Evolutionary conservation across 1,140 invertebrate genomes (phyloP).

Genomic region (Caenorhabditis remanei): DNA sequence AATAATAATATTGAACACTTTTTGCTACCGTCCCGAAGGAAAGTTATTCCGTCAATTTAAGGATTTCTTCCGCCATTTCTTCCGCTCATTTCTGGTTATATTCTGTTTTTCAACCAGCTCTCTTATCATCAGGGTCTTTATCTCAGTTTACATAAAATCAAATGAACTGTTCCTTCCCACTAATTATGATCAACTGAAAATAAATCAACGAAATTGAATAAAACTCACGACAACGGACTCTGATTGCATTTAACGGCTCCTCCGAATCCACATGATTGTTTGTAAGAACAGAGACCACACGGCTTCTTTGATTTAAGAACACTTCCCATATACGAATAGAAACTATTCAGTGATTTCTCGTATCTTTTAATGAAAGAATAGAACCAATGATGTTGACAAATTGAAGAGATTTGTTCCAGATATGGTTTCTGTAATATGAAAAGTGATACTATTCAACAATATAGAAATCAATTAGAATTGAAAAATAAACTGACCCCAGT

Average conservation of each 20-base stretch:
- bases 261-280: slow-evolving; percentile 76
- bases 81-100: too few relatives aligned
- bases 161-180: too few relatives aligned
- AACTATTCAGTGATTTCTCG: slow-evolving; percentile 73
- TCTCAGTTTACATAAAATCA: background rate
- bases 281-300: slow-evolving; percentile 75
- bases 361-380: slow-evolving; percentile 72
- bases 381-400: slow-evolving; percentile 77
- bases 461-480: background rate
- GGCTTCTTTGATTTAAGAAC: slow-evolving; percentile 70
- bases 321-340: slow-evolving; percentile 72
- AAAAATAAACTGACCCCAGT: slow-evolving; percentile 61
- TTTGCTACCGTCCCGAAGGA: too few relatives aligned
- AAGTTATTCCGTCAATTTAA: too few relatives aligned
- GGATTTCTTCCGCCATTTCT: too few relatives aligned
- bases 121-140: too few relatives aligned
- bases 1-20: too few relatives aligned
- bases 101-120: too few relatives aligned
- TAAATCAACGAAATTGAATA: background rate
- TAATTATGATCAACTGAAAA: too few relatives aligned
- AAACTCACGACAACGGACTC: slow-evolving; percentile 73
- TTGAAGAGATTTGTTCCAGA: slow-evolving; percentile 72
- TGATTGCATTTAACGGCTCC: slow-evolving; percentile 72
- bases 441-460: background rate
- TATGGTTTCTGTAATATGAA: slow-evolving; percentile 68